Base-by-base conservation (phyloP, 2,113 vertebrate species). In the Toxotes jaculatrix region DNA sequence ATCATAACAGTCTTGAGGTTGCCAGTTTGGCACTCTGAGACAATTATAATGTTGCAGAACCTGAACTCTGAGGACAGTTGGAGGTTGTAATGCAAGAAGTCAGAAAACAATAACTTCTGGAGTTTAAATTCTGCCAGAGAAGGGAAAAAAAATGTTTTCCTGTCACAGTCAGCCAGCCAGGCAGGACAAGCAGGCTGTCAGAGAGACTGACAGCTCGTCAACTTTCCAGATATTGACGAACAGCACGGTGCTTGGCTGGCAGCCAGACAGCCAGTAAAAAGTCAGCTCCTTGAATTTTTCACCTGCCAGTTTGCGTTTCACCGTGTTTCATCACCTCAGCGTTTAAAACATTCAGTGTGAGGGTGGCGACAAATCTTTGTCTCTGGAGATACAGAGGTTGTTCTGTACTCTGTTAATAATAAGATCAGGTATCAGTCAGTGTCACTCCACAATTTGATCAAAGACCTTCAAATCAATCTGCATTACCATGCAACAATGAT, bases 1-100 rank as follows among this genome's bases (percentile, higher is more conserved):
- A 59, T 77, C 66, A 59, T 68, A 63, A 59, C 47, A 49, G 79
- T 62, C 27, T 53, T 63, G 27, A 68, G 14, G 60, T 82, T 79
- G 79, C 82, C 81, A 79, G 84, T 65, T 85, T 80, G 80, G 75
- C 75, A 70, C 40, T 61, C 36, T 73, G 56, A 70, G 74, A 86
- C 74, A 74, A 80, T 91, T 80, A 79, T 57, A 80, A 72, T 31
- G 61, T 73, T 67, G 73, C 62, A 56, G 55, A 49, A 43, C 10
- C 12, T 83, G 66, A 83, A 79, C 69, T 77, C 59, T 57, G 79
- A 77, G 72, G 81, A 53, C 79, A 74, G 59, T 42, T 68, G 32
- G 60, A 83, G 79, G 77, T 74, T 80, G 67, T 60, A 21, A 36
- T 23, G 60, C 0, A 0, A 79, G 27, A 75, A 67, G 45, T 79